Conservation (phyloP, 2,888 invertebrate genomes). For the Pseudeuparius sepicola region DNA sequence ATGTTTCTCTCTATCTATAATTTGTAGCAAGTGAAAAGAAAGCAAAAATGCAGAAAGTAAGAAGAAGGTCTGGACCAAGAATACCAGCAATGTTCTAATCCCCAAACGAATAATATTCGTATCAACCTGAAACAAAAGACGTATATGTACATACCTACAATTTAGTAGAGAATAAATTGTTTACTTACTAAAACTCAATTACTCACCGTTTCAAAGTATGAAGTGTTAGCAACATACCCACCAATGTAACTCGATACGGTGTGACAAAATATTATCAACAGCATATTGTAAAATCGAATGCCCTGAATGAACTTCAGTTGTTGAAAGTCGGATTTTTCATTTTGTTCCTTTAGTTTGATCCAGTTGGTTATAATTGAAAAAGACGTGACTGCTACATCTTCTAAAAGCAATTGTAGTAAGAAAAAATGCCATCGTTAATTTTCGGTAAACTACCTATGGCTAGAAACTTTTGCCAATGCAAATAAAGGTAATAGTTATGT, state of each 20-base stretch:
- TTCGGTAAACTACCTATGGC: too few relatives aligned
- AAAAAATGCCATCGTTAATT: too few relatives aligned
- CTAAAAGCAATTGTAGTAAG: too few relatives aligned
- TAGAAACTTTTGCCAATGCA: too few relatives aligned
- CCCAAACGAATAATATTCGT: not conserved
- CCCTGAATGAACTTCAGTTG: slow-evolving; percentile 26
- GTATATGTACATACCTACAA: too few relatives aligned
- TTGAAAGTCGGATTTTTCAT: slow-evolving; percentile 18
- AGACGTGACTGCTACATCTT: too few relatives aligned
- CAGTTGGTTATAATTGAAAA: too few relatives aligned
- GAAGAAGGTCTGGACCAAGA: slow-evolving; percentile 24
- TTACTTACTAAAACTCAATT: too few relatives aligned
- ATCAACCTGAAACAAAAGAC: slow-evolving; percentile 1
- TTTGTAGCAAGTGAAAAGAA: slow-evolving; percentile 21
- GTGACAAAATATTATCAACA: slow-evolving; percentile 25
- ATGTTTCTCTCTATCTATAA: slow-evolving; percentile 21
- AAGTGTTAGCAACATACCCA: slow-evolving; percentile 22
- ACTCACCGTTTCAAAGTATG: slow-evolving; percentile 25
- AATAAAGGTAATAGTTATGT: too few relatives aligned
- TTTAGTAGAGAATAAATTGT: too few relatives aligned
- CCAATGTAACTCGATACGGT: slow-evolving; percentile 24
- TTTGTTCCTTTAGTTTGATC: too few relatives aligned
- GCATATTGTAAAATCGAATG: slow-evolving; percentile 25
- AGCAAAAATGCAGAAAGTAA: slow-evolving; percentile 25
- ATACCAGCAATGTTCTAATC: not conserved